Base-by-base conservation (phyloP, 2,888 invertebrate species). In the Ectobius pallidus region DNA sequence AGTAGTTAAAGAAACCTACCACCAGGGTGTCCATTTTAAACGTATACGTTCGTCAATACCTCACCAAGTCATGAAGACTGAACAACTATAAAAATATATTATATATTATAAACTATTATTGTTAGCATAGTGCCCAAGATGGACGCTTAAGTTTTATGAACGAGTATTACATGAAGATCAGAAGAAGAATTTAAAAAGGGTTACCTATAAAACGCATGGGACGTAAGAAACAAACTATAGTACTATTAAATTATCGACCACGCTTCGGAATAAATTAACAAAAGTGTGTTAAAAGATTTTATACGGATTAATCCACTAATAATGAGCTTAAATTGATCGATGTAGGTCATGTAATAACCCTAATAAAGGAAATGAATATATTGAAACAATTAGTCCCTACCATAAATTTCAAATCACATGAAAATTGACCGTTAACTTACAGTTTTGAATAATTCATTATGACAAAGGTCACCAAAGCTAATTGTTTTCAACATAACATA, bases 41-140 rank as follows among this genome's bases (percentile, higher is more conserved):
- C 18, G 65, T 65, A 65, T 65, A 65, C 65, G 65, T 65, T n/a
- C 46, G 46, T 18, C 46, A 46, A n/a, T 65, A 65, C 65, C 65
- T 65, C 65, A 65, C 6, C 6, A 34, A 34, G 6, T 7, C 6
- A 34, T 11, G 11, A 34, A 34, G 34, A 34, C 34, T 34, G 34
- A 34, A 34, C 6, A 34, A 7, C 34, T 34, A 34, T 34, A 7
- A 7, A 6, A 34, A 34, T 7, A 34, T 34, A 34, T 34, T 34
- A 34, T 7, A 34, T 7, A 34, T 7, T 34, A 34, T 34, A 34
- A 7, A 34, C 11, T 34, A 34, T 7, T 11, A 34, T 34, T 34
- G 11, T 34, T 34, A 34, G 34, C 11, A 7, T 11, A 34, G 34
- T 34, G 34, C 7, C 6, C n/a, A n/a, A n/a, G n/a, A n/a, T n/a